These are phyloP conservation scores for Decapterus maruadsi DNA, from an alignment of 2,797 vertebrate species.

Conservation along the genomic window DNA sequence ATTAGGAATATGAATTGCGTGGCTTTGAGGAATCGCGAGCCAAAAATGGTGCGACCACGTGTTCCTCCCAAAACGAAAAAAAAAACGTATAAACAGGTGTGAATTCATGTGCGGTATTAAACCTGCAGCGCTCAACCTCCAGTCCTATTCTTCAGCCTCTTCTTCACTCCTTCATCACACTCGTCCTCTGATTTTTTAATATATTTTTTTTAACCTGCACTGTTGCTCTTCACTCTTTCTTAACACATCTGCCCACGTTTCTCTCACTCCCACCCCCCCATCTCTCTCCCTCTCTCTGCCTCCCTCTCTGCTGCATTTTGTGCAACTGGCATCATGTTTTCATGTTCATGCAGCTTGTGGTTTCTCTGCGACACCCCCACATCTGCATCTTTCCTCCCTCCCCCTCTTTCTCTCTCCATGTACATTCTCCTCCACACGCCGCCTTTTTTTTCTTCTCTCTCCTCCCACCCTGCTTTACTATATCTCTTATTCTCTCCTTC, in stretches of 20 bases:
- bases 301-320: conserved; percentile 11
- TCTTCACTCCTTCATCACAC: background rate
- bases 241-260: conserved; percentile 24
- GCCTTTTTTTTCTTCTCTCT: background rate
- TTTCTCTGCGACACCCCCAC: conserved; percentile 47
- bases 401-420: background rate
- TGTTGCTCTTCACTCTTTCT: conserved; percentile 17
- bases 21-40: background rate
- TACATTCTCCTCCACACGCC: background rate
- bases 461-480: conserved; percentile 25
- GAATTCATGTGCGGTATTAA: background rate
- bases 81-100: background rate
- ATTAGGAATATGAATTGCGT: background rate
- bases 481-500: conserved; percentile 46
- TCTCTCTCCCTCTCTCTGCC: conserved; percentile 24
- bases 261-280: conserved; percentile 13
- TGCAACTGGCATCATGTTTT: conserved; percentile 37
- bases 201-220: background rate
- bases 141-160: background rate
- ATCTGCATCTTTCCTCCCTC: conserved; percentile 49
- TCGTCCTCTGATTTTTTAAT: background rate
- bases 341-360: conserved; percentile 35
- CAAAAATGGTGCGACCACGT: background rate
- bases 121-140: background rate
- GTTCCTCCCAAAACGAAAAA: background rate